These are phyloP conservation scores for Andrena cerasifolii DNA, from an alignment of 1,140 invertebrate genomes.

Conservation along the genomic window DNA sequence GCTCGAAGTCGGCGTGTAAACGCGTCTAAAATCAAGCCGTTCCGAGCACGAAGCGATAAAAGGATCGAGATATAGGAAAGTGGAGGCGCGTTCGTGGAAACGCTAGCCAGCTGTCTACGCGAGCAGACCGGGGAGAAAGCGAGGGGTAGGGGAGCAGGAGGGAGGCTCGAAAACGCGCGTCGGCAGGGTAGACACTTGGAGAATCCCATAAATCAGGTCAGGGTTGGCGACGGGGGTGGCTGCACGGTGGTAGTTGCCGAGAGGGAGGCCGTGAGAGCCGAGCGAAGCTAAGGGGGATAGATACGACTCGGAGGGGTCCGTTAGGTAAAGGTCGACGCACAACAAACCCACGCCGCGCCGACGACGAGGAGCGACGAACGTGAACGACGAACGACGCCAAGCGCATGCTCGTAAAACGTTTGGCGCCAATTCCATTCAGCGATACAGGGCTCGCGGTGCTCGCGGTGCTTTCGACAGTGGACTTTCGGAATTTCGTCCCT, in stretches of 20 bases:
- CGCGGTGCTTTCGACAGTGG: too few species aligned
- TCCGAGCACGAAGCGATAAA: background rate
- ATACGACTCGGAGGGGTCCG: constrained; percentile 67
- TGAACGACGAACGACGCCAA: too few species aligned
- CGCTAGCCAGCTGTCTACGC: constrained; percentile 79
- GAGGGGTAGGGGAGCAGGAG: constrained; percentile 11
- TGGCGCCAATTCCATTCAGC: constrained; percentile 67
- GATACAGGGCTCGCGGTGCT: background rate
- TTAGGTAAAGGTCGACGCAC: constrained; percentile 81
- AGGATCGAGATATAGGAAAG: background rate
- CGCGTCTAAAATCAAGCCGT: constrained; percentile 6
- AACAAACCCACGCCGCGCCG: constrained; percentile 73
- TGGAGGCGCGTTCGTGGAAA: constrained; percentile 62
- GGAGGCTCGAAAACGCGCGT: constrained; percentile 70
- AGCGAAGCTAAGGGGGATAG: constrained; percentile 51
- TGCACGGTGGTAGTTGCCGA: constrained; percentile 66
- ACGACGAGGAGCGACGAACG: constrained; percentile 45
- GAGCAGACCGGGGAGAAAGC: constrained; percentile 28
- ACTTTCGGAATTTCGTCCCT: too few species aligned
- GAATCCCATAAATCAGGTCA: constrained; percentile 83
- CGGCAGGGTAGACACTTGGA: constrained; percentile 78
- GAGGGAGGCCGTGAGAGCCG: constrained; percentile 47
- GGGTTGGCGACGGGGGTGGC: constrained; percentile 79
- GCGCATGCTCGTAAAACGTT: constrained; percentile 68
- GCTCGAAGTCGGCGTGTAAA: too few species aligned